Percentiles rank a stretch among this genome's conserved stretches.
Evolutionary conservation across 2,113 vertebrate genomes (phyloP).

Genomic region (Brienomyrus brachyistius): DNA sequence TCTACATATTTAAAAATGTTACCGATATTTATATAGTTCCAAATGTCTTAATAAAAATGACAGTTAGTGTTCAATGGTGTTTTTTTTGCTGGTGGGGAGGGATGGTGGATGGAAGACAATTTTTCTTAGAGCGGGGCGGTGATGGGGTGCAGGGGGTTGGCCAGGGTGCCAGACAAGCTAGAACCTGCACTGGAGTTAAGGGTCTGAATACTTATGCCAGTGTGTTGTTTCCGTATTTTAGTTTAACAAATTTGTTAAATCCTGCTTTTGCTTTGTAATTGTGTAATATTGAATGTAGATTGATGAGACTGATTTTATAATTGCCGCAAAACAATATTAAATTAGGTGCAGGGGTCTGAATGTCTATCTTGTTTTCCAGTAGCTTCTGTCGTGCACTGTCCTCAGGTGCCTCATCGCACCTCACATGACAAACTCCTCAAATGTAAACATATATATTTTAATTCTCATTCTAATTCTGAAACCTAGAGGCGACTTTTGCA

Average conservation of each 20-base stretch:
- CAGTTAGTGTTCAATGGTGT: background rate
- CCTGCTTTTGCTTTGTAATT: background rate
- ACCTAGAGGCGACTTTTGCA: background rate
- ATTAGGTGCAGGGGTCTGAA: background rate
- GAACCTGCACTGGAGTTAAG: background rate
- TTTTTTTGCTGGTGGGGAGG: background rate
- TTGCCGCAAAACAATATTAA: background rate
- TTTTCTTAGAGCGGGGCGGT: background rate
- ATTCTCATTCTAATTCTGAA: background rate
- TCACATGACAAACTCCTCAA: background rate
- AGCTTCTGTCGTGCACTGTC: background rate
- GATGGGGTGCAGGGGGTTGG: background rate
- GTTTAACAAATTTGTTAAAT: background rate
- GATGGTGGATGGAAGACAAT: background rate
- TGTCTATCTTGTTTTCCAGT: background rate
- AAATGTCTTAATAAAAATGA: background rate
- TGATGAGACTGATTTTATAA: too few relatives aligned
- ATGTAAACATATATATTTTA: background rate
- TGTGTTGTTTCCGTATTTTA: background rate
- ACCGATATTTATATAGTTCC: background rate
- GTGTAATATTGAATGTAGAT: background rate
- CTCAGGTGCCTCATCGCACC: background rate
- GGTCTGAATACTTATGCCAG: background rate
- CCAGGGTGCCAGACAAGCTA: background rate
- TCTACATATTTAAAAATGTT: background rate